Evolutionary conservation across 2,888 invertebrate genomes (phyloP).

Genomic region (Pheosia gnoma): DNA sequence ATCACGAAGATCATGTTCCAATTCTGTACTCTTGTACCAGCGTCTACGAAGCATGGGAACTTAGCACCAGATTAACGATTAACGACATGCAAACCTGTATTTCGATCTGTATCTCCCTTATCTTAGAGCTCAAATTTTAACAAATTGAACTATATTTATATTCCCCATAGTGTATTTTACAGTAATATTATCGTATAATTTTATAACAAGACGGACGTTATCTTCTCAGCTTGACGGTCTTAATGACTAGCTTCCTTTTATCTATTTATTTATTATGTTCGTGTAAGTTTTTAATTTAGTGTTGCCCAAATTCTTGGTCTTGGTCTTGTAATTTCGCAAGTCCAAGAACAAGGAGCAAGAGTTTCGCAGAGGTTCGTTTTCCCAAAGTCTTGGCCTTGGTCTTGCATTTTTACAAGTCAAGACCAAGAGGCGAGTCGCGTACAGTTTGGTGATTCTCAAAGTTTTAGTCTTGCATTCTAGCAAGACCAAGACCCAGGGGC

Average conservation of each 20-base stretch:
- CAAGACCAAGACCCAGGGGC: too few relatives aligned
- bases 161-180: conserved; percentile 23
- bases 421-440: too few relatives aligned
- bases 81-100: conserved; percentile 9
- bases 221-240: conserved; percentile 27
- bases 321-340: too few relatives aligned
- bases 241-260: conserved; percentile 18
- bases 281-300: too few relatives aligned
- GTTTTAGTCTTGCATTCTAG: too few relatives aligned
- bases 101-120: conserved; percentile 11
- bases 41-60: conserved; percentile 69
- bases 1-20: conserved; percentile 77
- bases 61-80: conserved; percentile 33
- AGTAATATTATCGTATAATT: conserved; percentile 9
- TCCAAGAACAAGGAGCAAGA: too few relatives aligned
- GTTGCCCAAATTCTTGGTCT: too few relatives aligned
- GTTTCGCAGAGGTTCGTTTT: too few relatives aligned
- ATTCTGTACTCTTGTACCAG: conserved; percentile 63
- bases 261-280: not conserved
- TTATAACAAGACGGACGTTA: conserved; percentile 29
- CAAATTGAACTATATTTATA: conserved; percentile 9
- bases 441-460: too few relatives aligned
- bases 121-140: conserved; percentile 19
- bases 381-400: too few relatives aligned
- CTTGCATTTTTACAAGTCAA: too few relatives aligned